phyloP scores from a whole-genome alignment of 1,140 invertebrate genomes.

The Drosophila malerkotliana region DNA sequence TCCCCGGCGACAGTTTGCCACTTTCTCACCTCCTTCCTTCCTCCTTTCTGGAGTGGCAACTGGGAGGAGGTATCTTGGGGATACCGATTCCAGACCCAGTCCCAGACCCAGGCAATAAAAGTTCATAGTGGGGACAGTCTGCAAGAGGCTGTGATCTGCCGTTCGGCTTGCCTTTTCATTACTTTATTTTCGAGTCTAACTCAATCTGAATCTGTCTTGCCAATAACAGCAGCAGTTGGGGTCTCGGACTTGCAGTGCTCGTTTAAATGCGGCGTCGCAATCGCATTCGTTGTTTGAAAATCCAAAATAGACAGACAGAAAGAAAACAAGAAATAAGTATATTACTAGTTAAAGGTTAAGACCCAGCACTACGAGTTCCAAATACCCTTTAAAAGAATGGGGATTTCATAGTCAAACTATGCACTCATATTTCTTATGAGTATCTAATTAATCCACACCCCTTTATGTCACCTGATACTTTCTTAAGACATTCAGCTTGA shows the following conservation, averaged over 20 bases:
- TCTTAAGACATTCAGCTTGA: slow-evolving; percentile 8
- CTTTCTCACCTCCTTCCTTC: slow-evolving; percentile 35
- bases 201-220: slow-evolving; percentile 51
- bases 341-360: slow-evolving; percentile 37
- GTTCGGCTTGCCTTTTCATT: slow-evolving; percentile 48
- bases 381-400: slow-evolving; percentile 10
- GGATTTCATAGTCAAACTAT: neutral
- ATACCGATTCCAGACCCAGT: slow-evolving; percentile 7
- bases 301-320: slow-evolving; percentile 46
- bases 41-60: neutral
- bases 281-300: slow-evolving; percentile 50
- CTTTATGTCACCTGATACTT: slow-evolving; percentile 29
- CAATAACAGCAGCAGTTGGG: slow-evolving; percentile 22
- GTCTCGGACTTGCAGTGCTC: slow-evolving; percentile 27
- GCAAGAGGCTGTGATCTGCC: slow-evolving; percentile 5
- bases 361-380: neutral
- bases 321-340: slow-evolving; percentile 54
- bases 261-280: slow-evolving; percentile 51
- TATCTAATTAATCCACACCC: slow-evolving; percentile 23
- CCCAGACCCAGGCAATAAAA: slow-evolving; percentile 32
- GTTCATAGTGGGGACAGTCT: slow-evolving; percentile 15
- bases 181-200: slow-evolving; percentile 52
- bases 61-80: neutral
- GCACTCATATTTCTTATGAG: slow-evolving; percentile 14
- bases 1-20: slow-evolving; percentile 43